A percentile compares a stretch with the other conserved stretches of the same genome.
phyloP scores from a whole-genome alignment of 2,888 invertebrate species.

The Mythimna lalbum region DNA sequence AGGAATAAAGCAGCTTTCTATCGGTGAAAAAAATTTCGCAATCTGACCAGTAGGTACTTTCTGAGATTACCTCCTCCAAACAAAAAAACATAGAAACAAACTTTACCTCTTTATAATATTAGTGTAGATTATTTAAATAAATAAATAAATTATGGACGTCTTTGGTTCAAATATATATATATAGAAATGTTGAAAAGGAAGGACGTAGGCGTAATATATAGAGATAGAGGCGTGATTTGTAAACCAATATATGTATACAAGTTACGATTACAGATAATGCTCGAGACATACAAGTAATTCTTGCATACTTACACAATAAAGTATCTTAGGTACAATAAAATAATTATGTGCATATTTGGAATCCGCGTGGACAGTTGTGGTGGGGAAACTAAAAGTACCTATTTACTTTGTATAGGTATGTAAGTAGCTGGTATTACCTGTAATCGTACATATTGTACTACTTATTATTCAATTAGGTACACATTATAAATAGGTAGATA shows the following conservation, averaged over 20 bases:
- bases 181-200: neutral
- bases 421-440: neutral
- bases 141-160: too few relatives aligned
- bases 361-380: slow-evolving; percentile 6
- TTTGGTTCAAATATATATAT: neutral
- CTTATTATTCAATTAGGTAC: neutral
- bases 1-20: too few relatives aligned
- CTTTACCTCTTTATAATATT: too few relatives aligned
- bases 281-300: neutral
- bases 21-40: too few relatives aligned
- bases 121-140: too few relatives aligned
- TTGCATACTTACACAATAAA: neutral
- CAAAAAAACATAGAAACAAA: too few relatives aligned
- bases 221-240: neutral
- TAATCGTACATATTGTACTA: neutral
- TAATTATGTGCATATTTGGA: slow-evolving; percentile 14
- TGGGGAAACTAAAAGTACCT: slow-evolving; percentile 1
- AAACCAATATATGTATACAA: neutral
- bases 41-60: too few relatives aligned
- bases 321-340: slow-evolving; percentile 1
- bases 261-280: neutral
- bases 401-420: neutral
- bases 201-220: neutral
- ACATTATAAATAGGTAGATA: neutral
- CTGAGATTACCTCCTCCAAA: too few relatives aligned